A percentile compares a stretch with the other conserved stretches of the same genome.
phyloP scores from a whole-genome alignment of 2,797 vertebrate species.

The Sebastes iracundus region DNA sequence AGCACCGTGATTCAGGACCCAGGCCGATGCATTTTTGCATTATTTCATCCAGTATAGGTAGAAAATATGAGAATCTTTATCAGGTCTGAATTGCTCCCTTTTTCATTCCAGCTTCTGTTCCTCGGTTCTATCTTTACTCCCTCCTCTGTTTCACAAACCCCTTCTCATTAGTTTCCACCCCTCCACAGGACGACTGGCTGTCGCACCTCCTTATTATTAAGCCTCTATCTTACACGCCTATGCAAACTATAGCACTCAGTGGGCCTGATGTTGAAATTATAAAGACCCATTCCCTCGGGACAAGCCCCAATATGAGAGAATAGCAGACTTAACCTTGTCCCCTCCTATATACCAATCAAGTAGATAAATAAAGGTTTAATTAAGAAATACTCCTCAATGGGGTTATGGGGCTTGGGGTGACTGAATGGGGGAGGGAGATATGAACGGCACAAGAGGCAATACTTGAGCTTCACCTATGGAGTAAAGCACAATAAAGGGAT shows the following conservation, averaged over 20 bases:
- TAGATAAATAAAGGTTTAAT: conserved; percentile 81
- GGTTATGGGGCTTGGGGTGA: conserved; percentile 45
- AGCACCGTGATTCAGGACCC: conserved; percentile 23
- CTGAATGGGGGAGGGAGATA: conserved; percentile 24
- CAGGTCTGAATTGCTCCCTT: conserved; percentile 43
- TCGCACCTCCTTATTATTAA: conserved; percentile 56
- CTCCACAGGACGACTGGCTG: conserved; percentile 41
- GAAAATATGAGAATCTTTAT: conserved; percentile 43
- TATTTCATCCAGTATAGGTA: conserved; percentile 32
- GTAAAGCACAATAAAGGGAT: conserved; percentile 69
- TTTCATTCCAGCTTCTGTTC: conserved; percentile 34
- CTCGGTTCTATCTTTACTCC: conserved; percentile 21
- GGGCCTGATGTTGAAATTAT: conserved; percentile 58
- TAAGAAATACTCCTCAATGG: conserved; percentile 64
- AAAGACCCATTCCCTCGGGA: conserved; percentile 62
- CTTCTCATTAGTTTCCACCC: conserved; percentile 56
- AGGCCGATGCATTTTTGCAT: conserved; percentile 39
- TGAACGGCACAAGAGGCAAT: conserved; percentile 53
- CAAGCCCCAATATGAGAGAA: conserved; percentile 70
- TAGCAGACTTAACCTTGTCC: conserved; percentile 59
- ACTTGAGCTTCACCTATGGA: conserved; percentile 59
- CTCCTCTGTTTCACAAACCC: conserved; percentile 40
- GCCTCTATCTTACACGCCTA: conserved; percentile 27
- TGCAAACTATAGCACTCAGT: conserved; percentile 52
- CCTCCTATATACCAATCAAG: conserved; percentile 71